phyloP scores from a whole-genome alignment of 1,140 invertebrate species.

The Frieseomelitta varia region DNA sequence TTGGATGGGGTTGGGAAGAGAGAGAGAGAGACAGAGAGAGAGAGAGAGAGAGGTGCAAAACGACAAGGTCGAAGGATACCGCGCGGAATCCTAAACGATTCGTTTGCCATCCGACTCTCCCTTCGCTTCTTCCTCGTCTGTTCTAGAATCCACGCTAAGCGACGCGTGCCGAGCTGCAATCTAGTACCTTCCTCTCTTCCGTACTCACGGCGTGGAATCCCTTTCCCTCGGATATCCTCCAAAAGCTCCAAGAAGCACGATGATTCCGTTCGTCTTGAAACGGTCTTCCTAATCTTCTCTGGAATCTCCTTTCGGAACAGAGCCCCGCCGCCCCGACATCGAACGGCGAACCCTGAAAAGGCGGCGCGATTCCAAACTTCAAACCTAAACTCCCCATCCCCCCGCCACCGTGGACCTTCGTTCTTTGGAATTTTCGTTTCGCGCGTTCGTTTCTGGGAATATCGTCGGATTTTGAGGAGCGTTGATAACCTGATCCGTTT shows the following conservation, averaged over 20 bases:
- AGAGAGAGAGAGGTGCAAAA: conserved; percentile 19
- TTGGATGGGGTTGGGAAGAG: no score
- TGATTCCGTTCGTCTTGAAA: conserved; percentile 64
- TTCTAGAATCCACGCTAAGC: conserved; percentile 64
- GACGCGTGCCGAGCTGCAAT: conserved; percentile 67
- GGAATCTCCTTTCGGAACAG: conserved; percentile 61
- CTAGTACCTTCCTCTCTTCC: conserved; percentile 51
- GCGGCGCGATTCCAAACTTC: conserved; percentile 25
- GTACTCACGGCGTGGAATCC: conserved; percentile 50
- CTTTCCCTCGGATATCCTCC: conserved; percentile 53
- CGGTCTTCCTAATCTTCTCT: conserved; percentile 65
- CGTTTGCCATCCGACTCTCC: conserved; percentile 57
- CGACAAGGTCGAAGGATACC: conserved; percentile 37
- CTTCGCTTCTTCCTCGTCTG: conserved; percentile 6
- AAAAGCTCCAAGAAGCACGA: conserved; percentile 59
- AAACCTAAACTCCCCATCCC: not conserved
- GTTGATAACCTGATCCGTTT: not conserved
- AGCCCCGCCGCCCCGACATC: not conserved
- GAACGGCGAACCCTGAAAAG: conserved; percentile 17
- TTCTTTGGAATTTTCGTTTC: not conserved
- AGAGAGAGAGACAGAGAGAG: not conserved
- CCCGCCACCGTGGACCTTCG: not conserved
- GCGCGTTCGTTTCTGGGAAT: not conserved
- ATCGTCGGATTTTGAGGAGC: not conserved
- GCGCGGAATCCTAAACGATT: conserved; percentile 64